A percentile compares a stretch with the other conserved stretches of the same genome.
phyloP scores from a whole-genome alignment of 2,888 invertebrate species.

The Cinara cedri region DNA sequence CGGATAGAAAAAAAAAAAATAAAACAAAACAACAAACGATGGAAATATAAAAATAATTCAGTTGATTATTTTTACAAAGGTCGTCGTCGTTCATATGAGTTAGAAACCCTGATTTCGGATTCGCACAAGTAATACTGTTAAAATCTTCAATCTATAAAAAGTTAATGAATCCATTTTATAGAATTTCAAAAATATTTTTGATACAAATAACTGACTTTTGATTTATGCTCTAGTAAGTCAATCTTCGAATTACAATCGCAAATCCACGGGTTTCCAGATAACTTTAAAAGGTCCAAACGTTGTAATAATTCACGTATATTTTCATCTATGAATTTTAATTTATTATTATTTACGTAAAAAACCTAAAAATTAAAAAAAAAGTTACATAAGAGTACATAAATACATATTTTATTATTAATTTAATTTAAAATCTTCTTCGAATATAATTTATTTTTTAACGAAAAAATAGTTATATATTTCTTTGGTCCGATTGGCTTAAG shows the following conservation, averaged over 20 bases:
- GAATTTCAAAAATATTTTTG: not conserved
- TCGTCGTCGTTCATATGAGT: not conserved
- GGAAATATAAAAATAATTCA: not conserved
- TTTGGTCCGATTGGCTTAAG: no score
- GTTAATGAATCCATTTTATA: not conserved
- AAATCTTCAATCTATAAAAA: conserved; percentile 33
- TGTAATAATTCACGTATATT: not conserved
- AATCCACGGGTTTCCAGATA: conserved; percentile 26
- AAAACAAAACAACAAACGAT: not conserved
- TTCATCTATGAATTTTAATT: not conserved
- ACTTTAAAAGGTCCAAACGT: not conserved
- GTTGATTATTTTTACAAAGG: conserved; percentile 18
- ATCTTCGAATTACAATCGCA: conserved; percentile 13
- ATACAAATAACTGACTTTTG: not conserved
- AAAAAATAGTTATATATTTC: no score
- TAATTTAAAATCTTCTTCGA: no score
- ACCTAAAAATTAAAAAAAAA: conserved; percentile 19
- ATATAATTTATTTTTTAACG: no score
- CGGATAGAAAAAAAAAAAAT: conserved; percentile 13
- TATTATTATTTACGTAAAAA: conserved; percentile 5
- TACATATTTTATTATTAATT: no score
- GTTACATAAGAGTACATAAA: not conserved
- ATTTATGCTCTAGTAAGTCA: not conserved
- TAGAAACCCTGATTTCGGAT: not conserved
- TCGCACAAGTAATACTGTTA: not conserved